These are phyloP conservation scores for Uria aalge DNA, from an alignment of 2,113 vertebrate species.

Conservation along the genomic window DNA sequence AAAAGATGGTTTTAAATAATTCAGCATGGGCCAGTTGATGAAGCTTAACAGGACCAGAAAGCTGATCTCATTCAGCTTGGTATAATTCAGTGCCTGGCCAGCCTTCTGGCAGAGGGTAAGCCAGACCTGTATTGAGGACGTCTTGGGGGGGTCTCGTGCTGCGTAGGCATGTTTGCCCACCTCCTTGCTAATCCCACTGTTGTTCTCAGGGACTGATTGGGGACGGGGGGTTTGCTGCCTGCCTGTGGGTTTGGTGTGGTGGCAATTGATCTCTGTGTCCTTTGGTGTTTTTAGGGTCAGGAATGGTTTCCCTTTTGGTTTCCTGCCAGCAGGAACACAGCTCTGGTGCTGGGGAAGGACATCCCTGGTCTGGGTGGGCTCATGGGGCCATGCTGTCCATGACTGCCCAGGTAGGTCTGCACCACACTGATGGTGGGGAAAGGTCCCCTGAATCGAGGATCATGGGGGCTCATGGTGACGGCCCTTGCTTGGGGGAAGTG, in stretches of 20 bases:
- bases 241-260: neutral
- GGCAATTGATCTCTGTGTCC: neutral
- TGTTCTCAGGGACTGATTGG: neutral
- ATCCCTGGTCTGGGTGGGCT: neutral
- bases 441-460: neutral
- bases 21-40: neutral
- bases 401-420: neutral
- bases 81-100: neutral
- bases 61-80: neutral
- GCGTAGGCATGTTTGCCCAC: neutral
- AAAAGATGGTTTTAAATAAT: conserved; percentile 31
- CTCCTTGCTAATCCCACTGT: neutral
- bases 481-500: neutral
- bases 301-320: neutral
- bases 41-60: neutral
- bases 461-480: accelerated
- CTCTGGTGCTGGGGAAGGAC: neutral
- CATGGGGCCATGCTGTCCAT: accelerated
- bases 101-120: neutral
- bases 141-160: neutral
- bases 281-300: neutral
- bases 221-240: neutral
- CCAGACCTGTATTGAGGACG: neutral
- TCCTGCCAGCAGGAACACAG: neutral
- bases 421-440: neutral